Evolutionary conservation across 1,140 invertebrate species (phyloP), one percentile per base, ranked within the genome.

Genomic region (Panonychus citri): DNA sequence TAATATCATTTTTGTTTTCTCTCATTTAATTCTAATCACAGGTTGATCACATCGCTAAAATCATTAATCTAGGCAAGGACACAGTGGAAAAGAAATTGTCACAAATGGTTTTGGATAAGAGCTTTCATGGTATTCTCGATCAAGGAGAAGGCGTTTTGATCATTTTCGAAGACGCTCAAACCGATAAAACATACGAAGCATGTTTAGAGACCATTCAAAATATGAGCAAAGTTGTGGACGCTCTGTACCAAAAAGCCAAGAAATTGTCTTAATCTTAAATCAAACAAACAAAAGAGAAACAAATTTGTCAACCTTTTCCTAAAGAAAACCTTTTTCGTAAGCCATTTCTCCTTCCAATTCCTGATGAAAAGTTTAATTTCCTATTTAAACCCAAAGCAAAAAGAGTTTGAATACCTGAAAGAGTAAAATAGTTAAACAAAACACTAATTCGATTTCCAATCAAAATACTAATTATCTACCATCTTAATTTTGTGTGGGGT

Each of bases 101-200:
- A 26, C 94, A 99, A 71, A 99, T 99, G 95, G 98, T 99, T 67
- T 73, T 99, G 65, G 95, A 99, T 70, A 90, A 93, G 62, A 98
- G 98, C 70, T 80, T 99, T 61, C 72, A 69, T 66, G 76, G 93
- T 21, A 95, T 96, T 62, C 74, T 98, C 50, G 93, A 98, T 75
- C 95, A 99, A 74, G 93, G 90, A 53, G 86, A 89, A 71, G 93
- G 84, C 59, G 88, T 98, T 15, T 73, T 99, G 28, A 89, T 98
- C 62, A 86, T 99, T 12, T 98, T 95, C 71, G 93, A 98, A 70
- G 86, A 89, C 66, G 82, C 81, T 30, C 40, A 81, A n/a, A 77
- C 83, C 43, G 93, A 98, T 67, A 91, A 93, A 69, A 96, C 93
- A 5, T 99, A 96, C 65, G 88, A 93, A 75, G 85, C 86, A 64